Evolutionary conservation across 2,888 invertebrate species (phyloP), one percentile per base, ranked within the genome.

Genomic region (Athrips mouffetella): DNA sequence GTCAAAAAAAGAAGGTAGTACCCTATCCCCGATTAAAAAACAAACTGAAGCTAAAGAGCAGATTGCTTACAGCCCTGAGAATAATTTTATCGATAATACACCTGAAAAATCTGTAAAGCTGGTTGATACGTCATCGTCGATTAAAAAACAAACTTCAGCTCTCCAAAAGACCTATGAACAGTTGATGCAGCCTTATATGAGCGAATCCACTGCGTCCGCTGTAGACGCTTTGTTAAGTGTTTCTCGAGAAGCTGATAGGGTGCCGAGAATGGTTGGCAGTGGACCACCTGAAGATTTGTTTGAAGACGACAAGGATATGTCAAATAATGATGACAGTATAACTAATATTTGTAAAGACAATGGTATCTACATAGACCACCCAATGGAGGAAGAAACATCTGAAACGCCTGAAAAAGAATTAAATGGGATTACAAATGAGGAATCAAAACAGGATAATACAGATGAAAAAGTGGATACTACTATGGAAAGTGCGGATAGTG

Each of bases 201-300:
- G 76, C 60, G 82, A 84, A 62, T 74, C 84, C 13, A 85, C 86
- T 18, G 84, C 84, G 11, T 85, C 84, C 1, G 87, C 87, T 11
- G 87, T 88, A n/a, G 87, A 87, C 53, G 85, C 85, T 33, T 73
- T 87, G 49, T 60, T 87, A 42, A 85, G 84, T 60, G 87, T 86
- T 1, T 86, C 87, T 2, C 70, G 85, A 54, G 86, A 88, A 52
- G 59, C 80, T 33, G 87, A 88, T 51, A 68, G 84, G 1, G 85
- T 87, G 1, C 84, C 87, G 3, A 79, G 76, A 60, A 61, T 70
- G 30, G 75, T 87, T 31, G 80, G 81, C 56, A 76, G 83, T 30
- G 86, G 86, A 63, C 80, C 73, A 1, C 87, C 87, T 4, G 88
- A 88, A 65, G 83, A 87, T 58, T 67, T 88, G 52, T 87, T 86